Conservation (phyloP, 37 sponge, comb jelly and placozoan species). For the Tethya wilhelma region DNA sequence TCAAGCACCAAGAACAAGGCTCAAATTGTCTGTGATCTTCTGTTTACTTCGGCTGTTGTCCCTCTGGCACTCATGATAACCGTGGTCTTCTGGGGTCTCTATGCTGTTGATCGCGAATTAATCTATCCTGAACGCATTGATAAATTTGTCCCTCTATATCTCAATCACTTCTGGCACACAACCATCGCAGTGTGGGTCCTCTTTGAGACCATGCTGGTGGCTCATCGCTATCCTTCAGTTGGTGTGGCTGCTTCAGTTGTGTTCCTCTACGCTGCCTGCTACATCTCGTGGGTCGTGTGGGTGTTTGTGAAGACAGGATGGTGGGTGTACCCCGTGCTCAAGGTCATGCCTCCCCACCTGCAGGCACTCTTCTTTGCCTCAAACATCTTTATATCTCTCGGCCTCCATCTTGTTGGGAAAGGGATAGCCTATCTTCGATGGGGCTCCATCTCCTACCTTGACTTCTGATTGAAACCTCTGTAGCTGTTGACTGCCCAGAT, state of each 20-base stretch:
- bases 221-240: slow-evolving; percentile 54
- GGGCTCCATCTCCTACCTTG: background rate
- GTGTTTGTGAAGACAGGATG: slow-evolving; percentile 8
- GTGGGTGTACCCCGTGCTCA: slow-evolving; percentile 70
- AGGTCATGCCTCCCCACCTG: slow-evolving; percentile 17
- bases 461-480: background rate
- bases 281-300: slow-evolving; percentile 48
- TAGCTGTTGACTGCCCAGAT: background rate
- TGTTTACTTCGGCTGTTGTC: slow-evolving; percentile 56
- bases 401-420: slow-evolving; percentile 41
- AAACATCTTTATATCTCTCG: slow-evolving; percentile 26
- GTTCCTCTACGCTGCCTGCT: slow-evolving; percentile 19
- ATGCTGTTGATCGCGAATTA: slow-evolving; percentile 56
- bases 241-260: slow-evolving; percentile 19
- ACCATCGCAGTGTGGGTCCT: slow-evolving; percentile 55
- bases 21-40: slow-evolving; percentile 16
- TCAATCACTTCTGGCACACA: slow-evolving; percentile 79
- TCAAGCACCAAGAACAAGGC: slow-evolving; percentile 18
- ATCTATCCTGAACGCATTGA: slow-evolving; percentile 68
- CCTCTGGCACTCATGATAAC: slow-evolving; percentile 55
- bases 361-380: slow-evolving; percentile 57
- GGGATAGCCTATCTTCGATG: slow-evolving; percentile 30
- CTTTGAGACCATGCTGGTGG: slow-evolving; percentile 60
- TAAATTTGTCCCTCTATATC: slow-evolving; percentile 39
- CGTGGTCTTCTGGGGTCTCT: slow-evolving; percentile 74